Percentiles rank a stretch among this genome's conserved stretches.
Conservation (phyloP, 2,888 invertebrate species). For the Campoplex nolae region DNA sequence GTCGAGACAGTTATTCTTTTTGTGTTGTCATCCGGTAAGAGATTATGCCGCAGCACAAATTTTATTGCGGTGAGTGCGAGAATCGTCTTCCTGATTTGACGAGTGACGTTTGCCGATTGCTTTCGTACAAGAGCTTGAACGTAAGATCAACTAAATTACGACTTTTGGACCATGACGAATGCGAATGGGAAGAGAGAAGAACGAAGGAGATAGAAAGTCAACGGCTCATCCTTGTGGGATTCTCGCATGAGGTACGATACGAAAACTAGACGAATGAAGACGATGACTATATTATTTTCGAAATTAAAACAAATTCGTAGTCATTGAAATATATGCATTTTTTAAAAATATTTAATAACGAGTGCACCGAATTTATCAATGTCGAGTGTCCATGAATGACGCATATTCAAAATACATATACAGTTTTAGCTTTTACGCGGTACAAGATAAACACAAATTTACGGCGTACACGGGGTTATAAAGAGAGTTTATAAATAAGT, state of each 20-base stretch:
- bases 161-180: conserved; percentile 54
- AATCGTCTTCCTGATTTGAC: conserved; percentile 76
- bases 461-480: conserved; percentile 26
- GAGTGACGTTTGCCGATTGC: conserved; percentile 77
- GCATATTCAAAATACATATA: conserved; percentile 30
- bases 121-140: conserved; percentile 77
- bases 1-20: background rate
- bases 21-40: conserved; percentile 1
- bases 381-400: conserved; percentile 37
- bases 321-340: background rate
- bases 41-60: conserved; percentile 77
- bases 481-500: conserved; percentile 63
- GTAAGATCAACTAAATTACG: conserved; percentile 69
- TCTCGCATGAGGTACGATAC: conserved; percentile 59
- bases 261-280: background rate
- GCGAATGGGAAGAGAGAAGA: conserved; percentile 61
- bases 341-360: background rate
- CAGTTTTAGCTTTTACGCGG: conserved; percentile 35
- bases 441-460: conserved; percentile 50
- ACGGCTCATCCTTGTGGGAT: conserved; percentile 57
- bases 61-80: conserved; percentile 75
- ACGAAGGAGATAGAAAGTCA: conserved; percentile 64
- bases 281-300: background rate
- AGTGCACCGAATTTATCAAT: conserved; percentile 2
- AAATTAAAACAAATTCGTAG: background rate